phyloP scores from a whole-genome alignment of 2,113 vertebrate species.

The Carollia perspicillata region DNA sequence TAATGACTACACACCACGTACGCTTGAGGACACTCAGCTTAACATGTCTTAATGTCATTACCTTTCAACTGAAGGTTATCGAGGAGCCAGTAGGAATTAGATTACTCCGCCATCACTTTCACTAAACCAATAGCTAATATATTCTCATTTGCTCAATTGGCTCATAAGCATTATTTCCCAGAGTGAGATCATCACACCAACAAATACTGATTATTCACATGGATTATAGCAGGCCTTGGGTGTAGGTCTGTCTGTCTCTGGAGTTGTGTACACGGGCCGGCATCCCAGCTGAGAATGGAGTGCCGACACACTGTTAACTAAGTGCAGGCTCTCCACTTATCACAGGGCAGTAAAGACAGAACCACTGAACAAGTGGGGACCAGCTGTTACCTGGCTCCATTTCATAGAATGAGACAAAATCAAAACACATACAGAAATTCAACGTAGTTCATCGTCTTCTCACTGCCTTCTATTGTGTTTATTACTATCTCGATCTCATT shows the following conservation, averaged over 20 bases:
- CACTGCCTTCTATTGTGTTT: conserved; percentile 40
- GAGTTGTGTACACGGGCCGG: neutral
- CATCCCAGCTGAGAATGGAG: neutral
- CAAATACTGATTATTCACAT: conserved; percentile 6
- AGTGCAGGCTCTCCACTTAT: neutral
- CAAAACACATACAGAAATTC: conserved; percentile 31
- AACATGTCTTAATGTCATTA: conserved; percentile 52
- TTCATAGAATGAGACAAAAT: conserved; percentile 13
- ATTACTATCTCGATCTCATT: neutral
- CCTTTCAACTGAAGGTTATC: conserved; percentile 43
- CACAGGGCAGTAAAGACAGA: neutral
- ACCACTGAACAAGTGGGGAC: neutral
- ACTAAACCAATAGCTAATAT: conserved; percentile 56
- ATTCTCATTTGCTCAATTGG: conserved; percentile 63
- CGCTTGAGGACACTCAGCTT: neutral
- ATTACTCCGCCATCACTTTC: conserved; percentile 47
- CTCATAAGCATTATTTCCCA: conserved; percentile 41
- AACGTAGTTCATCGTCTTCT: conserved; percentile 34
- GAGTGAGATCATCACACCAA: neutral
- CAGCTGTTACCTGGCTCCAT: neutral
- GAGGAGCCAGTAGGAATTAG: conserved; percentile 44
- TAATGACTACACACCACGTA: neutral
- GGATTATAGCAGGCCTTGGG: conserved; percentile 5
- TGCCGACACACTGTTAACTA: neutral
- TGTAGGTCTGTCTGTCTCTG: neutral